phyloP scores from a whole-genome alignment of 2,888 invertebrate genomes.

The Melinaea menophilus region DNA sequence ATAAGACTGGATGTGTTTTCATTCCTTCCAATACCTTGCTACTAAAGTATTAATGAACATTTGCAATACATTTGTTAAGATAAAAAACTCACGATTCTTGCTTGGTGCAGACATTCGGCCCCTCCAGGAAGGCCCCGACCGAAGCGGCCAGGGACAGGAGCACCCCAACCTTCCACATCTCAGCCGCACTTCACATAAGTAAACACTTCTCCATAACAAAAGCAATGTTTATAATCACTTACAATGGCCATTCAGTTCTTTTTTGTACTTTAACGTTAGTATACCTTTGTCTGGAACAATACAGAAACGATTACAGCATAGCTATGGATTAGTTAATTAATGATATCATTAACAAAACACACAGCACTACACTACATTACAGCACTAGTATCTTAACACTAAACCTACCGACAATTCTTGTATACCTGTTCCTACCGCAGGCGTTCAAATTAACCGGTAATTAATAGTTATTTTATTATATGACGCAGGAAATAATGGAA shows the following conservation, averaged over 20 bases:
- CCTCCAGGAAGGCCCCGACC: conserved; percentile 73
- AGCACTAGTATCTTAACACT: too few relatives aligned
- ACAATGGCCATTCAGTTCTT: conserved; percentile 26
- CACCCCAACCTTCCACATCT: conserved; percentile 52
- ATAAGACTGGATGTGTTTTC: too few relatives aligned
- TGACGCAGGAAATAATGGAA: too few relatives aligned
- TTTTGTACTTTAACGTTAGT: conserved; percentile 20
- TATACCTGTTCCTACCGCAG: too few relatives aligned
- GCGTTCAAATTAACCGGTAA: too few relatives aligned
- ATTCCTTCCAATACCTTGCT: background rate
- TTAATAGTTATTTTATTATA: too few relatives aligned
- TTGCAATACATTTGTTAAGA: background rate
- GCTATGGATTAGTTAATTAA: background rate
- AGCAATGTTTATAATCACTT: conserved; percentile 48
- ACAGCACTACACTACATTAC: too few relatives aligned
- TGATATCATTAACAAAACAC: too few relatives aligned
- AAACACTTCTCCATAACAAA: conserved; percentile 63
- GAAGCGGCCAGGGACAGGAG: conserved; percentile 47
- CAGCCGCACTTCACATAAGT: conserved; percentile 45
- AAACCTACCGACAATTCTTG: too few relatives aligned
- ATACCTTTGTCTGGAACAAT: conserved; percentile 27
- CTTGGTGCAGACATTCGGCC: conserved; percentile 87
- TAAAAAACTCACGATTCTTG: conserved; percentile 83
- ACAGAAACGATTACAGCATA: conserved; percentile 5
- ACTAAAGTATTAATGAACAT: background rate